Base-by-base conservation (phyloP, 2,888 invertebrate species). In the Tethea ocularis region DNA sequence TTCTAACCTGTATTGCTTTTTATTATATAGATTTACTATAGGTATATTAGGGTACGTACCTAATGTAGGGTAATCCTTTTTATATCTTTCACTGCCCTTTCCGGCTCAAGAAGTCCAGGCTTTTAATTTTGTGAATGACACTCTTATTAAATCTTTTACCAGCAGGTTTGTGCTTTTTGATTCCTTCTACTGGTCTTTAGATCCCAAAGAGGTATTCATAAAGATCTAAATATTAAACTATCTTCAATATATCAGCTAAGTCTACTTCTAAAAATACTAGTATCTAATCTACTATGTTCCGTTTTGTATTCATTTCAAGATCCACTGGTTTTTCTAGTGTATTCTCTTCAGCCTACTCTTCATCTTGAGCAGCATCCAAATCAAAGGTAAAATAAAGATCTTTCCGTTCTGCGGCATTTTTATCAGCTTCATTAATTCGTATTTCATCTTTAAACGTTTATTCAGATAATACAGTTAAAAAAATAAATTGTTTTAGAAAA, bases 321-420 rank as follows among this genome's bases (percentile, higher is more conserved):
- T 29, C 1, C 20, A 3, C 4, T 22, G 17, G 11, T 54, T 22
- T 22, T 6, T 54, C 22, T 36, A 46, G 7, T 46, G 46, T 46
- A 54, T 6, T 24, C 51, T 24, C 23, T 26, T 20, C 20, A 56
- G 20, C 24, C 33, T 20, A 4, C 56, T 62, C 56, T 62, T 64
- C 54, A 62, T 60, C 38, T 64, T 64, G 46, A 62, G 23, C 4
- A 61, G 57, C 56, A 64, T 64, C 59, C 51, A 64, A 56, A 61
- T 59, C 22, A 62, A 59, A 6, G 62, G 64, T 5, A 62, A 36
- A 46, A 62, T 59, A 2, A 62, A 46, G 3, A 62, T 54, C 13
- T 61, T 60, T 10, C 61, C 60, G 56, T 61, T 59, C 24, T 62
- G 52, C 11, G 54, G 56, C 29, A 62, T 56, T 20, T 52, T 54